Conservation (phyloP, 2,113 vertebrate species). For the Pogona vitticeps region DNA sequence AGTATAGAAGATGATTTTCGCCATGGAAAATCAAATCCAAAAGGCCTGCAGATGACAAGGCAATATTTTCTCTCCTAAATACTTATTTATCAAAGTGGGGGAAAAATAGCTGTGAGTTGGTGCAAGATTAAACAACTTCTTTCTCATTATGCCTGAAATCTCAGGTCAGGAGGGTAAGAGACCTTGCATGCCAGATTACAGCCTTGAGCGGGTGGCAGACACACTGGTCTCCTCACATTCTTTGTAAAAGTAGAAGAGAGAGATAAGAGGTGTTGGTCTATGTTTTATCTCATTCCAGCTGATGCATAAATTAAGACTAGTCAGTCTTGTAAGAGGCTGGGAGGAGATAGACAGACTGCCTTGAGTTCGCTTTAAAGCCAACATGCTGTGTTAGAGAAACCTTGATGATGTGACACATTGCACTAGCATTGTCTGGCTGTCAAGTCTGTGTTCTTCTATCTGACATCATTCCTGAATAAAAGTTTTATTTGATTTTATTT, state of each 20-base stretch:
- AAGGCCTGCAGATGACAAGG: background rate
- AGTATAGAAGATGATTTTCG: background rate
- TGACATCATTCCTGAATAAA: background rate
- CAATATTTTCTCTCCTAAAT: conserved; percentile 5
- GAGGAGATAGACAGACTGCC: background rate
- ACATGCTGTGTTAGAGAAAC: background rate
- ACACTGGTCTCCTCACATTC: background rate
- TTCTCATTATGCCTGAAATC: background rate
- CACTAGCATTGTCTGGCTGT: background rate
- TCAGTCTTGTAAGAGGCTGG: conserved; percentile 17
- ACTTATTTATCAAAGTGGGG: background rate
- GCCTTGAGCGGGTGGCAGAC: conserved; percentile 33
- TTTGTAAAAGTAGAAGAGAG: background rate
- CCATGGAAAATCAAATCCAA: background rate
- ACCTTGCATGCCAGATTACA: conserved; percentile 20
- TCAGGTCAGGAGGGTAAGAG: background rate
- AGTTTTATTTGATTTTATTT: background rate
- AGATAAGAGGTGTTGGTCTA: background rate
- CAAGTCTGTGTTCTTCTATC: background rate
- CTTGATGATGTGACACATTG: background rate
- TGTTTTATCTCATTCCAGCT: conserved; percentile 40
- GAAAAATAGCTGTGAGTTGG: background rate
- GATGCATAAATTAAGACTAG: conserved; percentile 42
- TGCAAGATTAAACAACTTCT: background rate
- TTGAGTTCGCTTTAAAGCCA: conserved; percentile 6